Base-by-base conservation (phyloP, 37 sponge, comb jelly and placozoan species). In the Chondrosia reniformis region DNA sequence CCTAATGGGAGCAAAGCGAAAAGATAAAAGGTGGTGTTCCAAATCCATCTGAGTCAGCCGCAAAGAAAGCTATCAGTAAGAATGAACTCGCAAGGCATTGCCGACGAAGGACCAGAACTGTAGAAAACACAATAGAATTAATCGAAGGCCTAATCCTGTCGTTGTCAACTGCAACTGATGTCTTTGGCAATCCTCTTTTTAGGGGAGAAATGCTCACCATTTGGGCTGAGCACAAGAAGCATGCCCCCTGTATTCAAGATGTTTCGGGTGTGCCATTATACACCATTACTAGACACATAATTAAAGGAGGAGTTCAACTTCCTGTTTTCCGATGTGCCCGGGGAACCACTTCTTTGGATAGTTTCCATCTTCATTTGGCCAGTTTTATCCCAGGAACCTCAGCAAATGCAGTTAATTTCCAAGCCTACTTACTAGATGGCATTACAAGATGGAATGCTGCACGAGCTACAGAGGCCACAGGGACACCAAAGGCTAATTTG, bases 1-100 rank as follows among this genome's bases (percentile, higher is more conserved):
- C 2, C 76, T 74, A 3, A 8, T 55, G 6, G n/a, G 17, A 22
- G 73, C 81, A 3, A 61, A 86, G 69, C 32, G 32, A 31, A 71
- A 21, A 77, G 56, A 28, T 39, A 15, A 38, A 28, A 9, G 67
- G 40, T 66, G 86, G 86, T 2, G 45, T 86, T 8, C 27, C 0
- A 22, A 74, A 75, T 27, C 86, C 86, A 3, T 63, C 81, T 15
- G 55, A 38, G 2, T 38, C 62, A 55, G 76, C 67, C 4, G 67
- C 25, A 12, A 45, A 46, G 69, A 75, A 79, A 64, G 74, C 85
- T 21, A 31, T 85, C 39, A 79, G 34, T 13, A 55, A 25, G 46
- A 59, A 77, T 21, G 85, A 84, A 61, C 49, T 85, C 17, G 61
- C 46, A 9, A 78, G 72, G 52, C 75, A 85, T 54, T 85, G 85